Percentiles rank a stretch among this genome's conserved stretches.
Evolutionary conservation across 2,888 invertebrate genomes (phyloP).

Genomic region (Lobophora halterata): DNA sequence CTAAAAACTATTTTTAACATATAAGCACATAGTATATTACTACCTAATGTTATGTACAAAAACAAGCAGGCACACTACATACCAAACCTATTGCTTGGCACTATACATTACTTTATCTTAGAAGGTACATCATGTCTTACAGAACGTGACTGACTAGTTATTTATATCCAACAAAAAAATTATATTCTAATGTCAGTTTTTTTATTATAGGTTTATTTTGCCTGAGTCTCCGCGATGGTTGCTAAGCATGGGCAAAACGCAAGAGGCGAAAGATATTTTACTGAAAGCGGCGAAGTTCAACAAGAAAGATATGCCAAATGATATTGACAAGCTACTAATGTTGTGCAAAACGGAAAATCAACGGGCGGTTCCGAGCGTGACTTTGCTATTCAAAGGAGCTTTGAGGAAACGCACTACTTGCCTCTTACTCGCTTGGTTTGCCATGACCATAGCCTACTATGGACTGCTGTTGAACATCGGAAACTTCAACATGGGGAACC

Average conservation of each 20-base stretch:
- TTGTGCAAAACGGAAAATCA: constrained; percentile 67
- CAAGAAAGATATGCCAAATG: constrained; percentile 82
- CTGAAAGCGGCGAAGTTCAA: constrained; percentile 85
- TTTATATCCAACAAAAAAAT: no score
- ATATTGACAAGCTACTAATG: constrained; percentile 85
- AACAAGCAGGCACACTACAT: no score
- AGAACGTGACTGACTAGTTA: no score
- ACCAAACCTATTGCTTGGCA: no score
- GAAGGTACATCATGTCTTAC: no score
- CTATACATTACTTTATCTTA: no score
- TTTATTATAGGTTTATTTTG: constrained; percentile 83
- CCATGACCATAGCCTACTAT: constrained; percentile 89
- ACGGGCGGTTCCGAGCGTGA: constrained; percentile 77
- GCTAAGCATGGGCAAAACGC: constrained; percentile 85
- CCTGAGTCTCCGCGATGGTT: constrained; percentile 92
- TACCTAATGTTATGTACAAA: no score
- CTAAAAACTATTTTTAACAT: no score
- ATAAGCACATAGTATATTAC: no score
- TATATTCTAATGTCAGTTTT: no score
- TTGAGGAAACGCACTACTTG: constrained; percentile 85
- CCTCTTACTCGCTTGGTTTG: constrained; percentile 87
- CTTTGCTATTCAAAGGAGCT: constrained; percentile 84
- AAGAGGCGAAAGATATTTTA: constrained; percentile 84
- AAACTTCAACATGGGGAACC: constrained; percentile 86
- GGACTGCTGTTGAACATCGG: constrained; percentile 87